A percentile compares a stretch with the other conserved stretches of the same genome.
Conservation (phyloP, 2,888 invertebrate genomes). For the Cataglyphis cursor region DNA sequence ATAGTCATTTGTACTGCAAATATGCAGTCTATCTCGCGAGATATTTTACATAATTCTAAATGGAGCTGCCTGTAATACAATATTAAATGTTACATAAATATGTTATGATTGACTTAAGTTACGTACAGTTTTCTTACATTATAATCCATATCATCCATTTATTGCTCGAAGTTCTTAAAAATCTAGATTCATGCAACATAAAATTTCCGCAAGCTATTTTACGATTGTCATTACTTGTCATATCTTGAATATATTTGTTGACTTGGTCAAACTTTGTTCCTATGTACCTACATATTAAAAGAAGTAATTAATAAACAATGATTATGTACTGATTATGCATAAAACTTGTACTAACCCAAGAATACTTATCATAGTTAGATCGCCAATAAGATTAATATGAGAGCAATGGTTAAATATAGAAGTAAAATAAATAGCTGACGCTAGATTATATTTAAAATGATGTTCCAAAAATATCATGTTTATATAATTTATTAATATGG, state of each 20-base stretch:
- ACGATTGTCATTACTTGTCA: not conserved
- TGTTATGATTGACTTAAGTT: not conserved
- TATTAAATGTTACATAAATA: not conserved
- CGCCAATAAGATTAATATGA: constrained; percentile 8
- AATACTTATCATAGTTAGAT: not conserved
- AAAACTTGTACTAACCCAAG: constrained; percentile 1
- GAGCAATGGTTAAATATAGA: not conserved
- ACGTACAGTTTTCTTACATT: constrained; percentile 2
- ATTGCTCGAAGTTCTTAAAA: not conserved
- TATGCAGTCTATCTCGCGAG: not conserved
- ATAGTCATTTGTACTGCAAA: constrained; percentile 10
- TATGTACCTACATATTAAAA: not conserved
- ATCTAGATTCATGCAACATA: not conserved
- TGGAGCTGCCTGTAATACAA: constrained; percentile 28
- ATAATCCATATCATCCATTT: not conserved
- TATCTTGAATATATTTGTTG: not conserved
- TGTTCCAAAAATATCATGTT: not conserved
- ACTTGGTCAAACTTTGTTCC: constrained; percentile 1
- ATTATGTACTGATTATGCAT: too few species aligned
- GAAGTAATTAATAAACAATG: not conserved
- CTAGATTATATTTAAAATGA: not conserved
- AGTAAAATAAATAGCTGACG: not conserved
- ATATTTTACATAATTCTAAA: constrained; percentile 26
- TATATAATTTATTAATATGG: not conserved
- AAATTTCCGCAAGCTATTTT: constrained; percentile 2